Evolutionary conservation across 2,888 invertebrate genomes (phyloP).

Genomic region (Acleris sparsana): DNA sequence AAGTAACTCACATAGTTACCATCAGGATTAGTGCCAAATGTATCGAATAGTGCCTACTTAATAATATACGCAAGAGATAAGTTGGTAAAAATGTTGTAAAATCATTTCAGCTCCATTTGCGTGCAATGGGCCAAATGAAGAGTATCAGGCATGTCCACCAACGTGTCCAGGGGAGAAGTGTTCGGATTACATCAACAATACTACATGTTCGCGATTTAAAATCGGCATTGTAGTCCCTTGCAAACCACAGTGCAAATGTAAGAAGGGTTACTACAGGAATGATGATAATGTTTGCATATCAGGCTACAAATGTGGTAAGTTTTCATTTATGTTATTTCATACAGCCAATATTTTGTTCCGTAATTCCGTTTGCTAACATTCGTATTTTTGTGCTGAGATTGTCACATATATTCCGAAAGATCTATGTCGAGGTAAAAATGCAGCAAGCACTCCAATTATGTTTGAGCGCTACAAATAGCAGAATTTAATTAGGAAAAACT

Average conservation of each 20-base stretch:
- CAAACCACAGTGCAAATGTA: constrained; percentile 29
- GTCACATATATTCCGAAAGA: too few relatives aligned
- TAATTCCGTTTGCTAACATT: too few relatives aligned
- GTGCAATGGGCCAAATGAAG: constrained; percentile 38
- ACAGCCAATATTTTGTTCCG: too few relatives aligned
- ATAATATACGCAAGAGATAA: too few relatives aligned
- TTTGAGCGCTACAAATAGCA: too few relatives aligned
- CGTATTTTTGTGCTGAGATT: too few relatives aligned
- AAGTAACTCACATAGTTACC: too few relatives aligned
- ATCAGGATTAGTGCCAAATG: too few relatives aligned
- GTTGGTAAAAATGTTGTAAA: not conserved
- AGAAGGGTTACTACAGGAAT: constrained; percentile 29
- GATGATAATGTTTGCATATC: constrained; percentile 38
- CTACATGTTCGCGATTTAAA: constrained; percentile 29
- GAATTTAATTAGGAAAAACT: too few relatives aligned
- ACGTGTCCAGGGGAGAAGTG: constrained; percentile 39
- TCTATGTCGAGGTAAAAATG: too few relatives aligned
- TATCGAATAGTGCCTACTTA: too few relatives aligned
- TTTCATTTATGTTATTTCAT: not conserved
- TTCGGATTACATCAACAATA: constrained; percentile 35
- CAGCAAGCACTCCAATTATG: too few relatives aligned
- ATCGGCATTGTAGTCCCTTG: constrained; percentile 33
- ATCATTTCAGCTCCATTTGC: constrained; percentile 38
- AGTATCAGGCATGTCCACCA: constrained; percentile 35
- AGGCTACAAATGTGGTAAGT: constrained; percentile 33